Evolutionary conservation across 2,113 vertebrate genomes (phyloP).

Genomic region (Sapajus apella): DNA sequence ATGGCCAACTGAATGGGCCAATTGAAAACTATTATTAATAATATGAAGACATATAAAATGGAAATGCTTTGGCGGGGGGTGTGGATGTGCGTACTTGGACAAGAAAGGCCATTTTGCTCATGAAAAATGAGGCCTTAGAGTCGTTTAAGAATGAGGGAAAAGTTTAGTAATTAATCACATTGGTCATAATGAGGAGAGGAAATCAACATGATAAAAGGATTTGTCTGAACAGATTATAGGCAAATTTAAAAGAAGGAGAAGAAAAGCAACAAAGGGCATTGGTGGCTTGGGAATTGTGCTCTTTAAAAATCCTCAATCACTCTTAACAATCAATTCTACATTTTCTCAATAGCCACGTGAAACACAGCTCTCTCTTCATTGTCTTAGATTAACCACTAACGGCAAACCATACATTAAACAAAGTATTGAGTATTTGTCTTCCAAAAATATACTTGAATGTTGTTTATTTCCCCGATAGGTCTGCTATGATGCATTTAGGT

Average conservation of each 20-base stretch:
- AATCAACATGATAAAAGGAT: conserved; percentile 81
- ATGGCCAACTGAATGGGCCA: rapidly evolving
- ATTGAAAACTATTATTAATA: background rate
- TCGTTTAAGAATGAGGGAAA: conserved; percentile 66
- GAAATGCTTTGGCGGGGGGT: conserved; percentile 11
- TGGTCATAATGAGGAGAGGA: conserved; percentile 76
- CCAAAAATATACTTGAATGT: conserved; percentile 73
- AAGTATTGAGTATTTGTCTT: conserved; percentile 82
- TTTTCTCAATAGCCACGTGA: conserved; percentile 76
- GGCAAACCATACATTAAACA: conserved; percentile 76
- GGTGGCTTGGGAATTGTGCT: conserved; percentile 75
- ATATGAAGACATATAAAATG: background rate
- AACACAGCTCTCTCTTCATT: conserved; percentile 26
- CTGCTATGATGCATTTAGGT: conserved; percentile 56
- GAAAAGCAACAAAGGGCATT: conserved; percentile 66
- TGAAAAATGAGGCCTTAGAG: conserved; percentile 75
- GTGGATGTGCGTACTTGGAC: conserved; percentile 31
- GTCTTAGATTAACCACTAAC: conserved; percentile 77
- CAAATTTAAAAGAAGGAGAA: conserved; percentile 70
- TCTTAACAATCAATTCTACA: conserved; percentile 76
- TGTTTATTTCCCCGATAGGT: conserved; percentile 77
- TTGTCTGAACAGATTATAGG: conserved; percentile 81
- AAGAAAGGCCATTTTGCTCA: conserved; percentile 64
- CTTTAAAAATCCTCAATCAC: conserved; percentile 81
- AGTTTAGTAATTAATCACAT: conserved; percentile 82